Percentiles rank a stretch among this genome's conserved stretches.
phyloP scores from a whole-genome alignment of 2,888 invertebrate genomes.

The Petrophora chlorosata region DNA sequence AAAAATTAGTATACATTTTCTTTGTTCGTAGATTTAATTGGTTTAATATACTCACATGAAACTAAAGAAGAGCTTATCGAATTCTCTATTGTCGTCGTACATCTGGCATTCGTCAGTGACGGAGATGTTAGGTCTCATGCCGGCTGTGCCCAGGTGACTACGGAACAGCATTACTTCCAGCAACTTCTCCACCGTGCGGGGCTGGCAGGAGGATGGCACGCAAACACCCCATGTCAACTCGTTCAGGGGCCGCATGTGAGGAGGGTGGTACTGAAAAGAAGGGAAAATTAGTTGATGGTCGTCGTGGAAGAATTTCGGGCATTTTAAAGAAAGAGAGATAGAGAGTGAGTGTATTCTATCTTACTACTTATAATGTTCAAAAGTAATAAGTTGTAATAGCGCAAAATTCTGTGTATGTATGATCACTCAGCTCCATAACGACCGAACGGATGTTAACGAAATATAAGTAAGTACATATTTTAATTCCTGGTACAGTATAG shows the following conservation, averaged over 20 bases:
- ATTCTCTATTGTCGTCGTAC: conserved; percentile 45
- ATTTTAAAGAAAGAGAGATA: no score
- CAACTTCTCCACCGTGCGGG: conserved; percentile 58
- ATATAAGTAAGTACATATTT: no score
- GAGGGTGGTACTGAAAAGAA: conserved; percentile 62
- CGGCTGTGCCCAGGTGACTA: conserved; percentile 69
- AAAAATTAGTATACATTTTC: no score
- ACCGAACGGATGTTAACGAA: no score
- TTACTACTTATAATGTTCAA: no score
- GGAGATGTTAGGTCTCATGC: conserved; percentile 58
- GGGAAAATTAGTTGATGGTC: no score
- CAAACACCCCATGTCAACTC: conserved; percentile 82
- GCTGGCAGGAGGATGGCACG: conserved; percentile 74
- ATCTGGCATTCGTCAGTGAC: conserved; percentile 62
- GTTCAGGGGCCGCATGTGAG: conserved; percentile 59
- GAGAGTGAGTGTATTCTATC: no score
- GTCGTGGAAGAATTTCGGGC: no score
- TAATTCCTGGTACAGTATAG: no score
- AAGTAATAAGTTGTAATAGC: no score
- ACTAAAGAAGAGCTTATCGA: conserved; percentile 56
- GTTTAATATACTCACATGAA: conserved; percentile 60
- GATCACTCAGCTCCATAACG: no score
- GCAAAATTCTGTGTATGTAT: no score
- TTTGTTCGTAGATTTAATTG: not conserved
- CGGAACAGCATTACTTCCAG: conserved; percentile 60